Percentiles rank a stretch among this genome's conserved stretches.
Conservation (phyloP, 2,888 invertebrate species). For the Psococerastis gibbosa region DNA sequence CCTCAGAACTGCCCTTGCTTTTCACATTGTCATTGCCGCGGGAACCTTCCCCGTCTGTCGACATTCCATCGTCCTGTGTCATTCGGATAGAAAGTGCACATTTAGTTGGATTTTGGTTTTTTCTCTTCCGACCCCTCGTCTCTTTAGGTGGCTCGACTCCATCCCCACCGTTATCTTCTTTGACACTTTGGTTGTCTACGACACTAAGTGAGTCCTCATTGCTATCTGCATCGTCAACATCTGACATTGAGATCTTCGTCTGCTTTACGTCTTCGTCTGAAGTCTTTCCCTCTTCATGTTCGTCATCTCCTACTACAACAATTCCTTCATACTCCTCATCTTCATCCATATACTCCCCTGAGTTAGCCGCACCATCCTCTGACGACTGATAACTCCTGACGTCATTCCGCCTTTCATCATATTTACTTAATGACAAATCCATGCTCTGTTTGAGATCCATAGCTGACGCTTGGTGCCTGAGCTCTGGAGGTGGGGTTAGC, state of each 20-base stretch:
- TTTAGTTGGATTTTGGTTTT: constrained; percentile 72
- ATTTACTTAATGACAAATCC: constrained; percentile 30
- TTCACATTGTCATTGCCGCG: constrained; percentile 17
- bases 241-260: constrained; percentile 34
- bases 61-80: constrained; percentile 29
- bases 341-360: constrained; percentile 25
- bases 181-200: constrained; percentile 31
- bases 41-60: constrained; percentile 29
- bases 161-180: constrained; percentile 33
- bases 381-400: constrained; percentile 24
- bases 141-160: constrained; percentile 33
- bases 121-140: constrained; percentile 64
- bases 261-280: constrained; percentile 34
- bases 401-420: constrained; percentile 26
- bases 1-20: constrained; percentile 18
- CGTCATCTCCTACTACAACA: constrained; percentile 44
- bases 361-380: constrained; percentile 24
- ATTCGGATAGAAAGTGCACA: constrained; percentile 41
- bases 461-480: constrained; percentile 29
- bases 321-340: constrained; percentile 57
- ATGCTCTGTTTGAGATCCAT: constrained; percentile 45
- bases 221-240: constrained; percentile 38
- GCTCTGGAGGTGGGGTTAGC: constrained; percentile 33
- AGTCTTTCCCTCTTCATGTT: constrained; percentile 21
- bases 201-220: constrained; percentile 39